phyloP scores from a whole-genome alignment of 2,797 vertebrate genomes.

The Cheracebus regulus region DNA sequence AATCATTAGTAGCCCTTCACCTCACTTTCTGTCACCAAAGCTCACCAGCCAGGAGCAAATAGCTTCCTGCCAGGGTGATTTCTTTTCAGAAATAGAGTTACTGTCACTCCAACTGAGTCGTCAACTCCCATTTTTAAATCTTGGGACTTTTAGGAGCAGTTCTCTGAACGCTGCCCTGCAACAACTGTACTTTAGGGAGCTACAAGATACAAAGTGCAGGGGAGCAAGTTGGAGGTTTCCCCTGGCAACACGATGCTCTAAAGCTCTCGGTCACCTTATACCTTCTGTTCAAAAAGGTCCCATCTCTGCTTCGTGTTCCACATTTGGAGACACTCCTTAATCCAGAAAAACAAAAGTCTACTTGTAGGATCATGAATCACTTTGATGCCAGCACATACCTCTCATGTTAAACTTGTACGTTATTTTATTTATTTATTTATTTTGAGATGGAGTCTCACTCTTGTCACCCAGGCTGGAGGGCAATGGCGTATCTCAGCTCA shows the following conservation, averaged over 20 bases:
- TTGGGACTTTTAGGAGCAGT: slow-evolving; percentile 17
- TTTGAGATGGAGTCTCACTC: no score
- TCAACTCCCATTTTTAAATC: slow-evolving; percentile 36
- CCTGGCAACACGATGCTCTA: neutral
- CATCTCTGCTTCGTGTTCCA: neutral
- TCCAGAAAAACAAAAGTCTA: neutral
- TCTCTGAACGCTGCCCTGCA: neutral
- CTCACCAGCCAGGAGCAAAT: slow-evolving; percentile 6
- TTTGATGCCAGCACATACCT: neutral
- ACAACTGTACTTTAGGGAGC: neutral
- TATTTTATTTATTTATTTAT: no score
- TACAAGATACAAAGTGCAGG: neutral
- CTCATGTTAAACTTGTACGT: neutral
- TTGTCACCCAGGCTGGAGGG: no score
- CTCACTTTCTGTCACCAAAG: slow-evolving; percentile 23
- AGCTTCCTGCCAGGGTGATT: slow-evolving; percentile 47
- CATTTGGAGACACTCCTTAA: neutral
- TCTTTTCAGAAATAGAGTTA: slow-evolving; percentile 61
- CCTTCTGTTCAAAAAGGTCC: neutral
- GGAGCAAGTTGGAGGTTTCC: neutral
- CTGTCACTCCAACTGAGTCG: slow-evolving; percentile 4
- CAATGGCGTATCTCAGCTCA: no score
- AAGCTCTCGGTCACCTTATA: neutral
- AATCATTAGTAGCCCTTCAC: slow-evolving; percentile 42
- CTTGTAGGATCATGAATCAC: neutral